Evolutionary conservation across 2,113 vertebrate genomes (phyloP).

Genomic region (Etheostoma cragini): DNA sequence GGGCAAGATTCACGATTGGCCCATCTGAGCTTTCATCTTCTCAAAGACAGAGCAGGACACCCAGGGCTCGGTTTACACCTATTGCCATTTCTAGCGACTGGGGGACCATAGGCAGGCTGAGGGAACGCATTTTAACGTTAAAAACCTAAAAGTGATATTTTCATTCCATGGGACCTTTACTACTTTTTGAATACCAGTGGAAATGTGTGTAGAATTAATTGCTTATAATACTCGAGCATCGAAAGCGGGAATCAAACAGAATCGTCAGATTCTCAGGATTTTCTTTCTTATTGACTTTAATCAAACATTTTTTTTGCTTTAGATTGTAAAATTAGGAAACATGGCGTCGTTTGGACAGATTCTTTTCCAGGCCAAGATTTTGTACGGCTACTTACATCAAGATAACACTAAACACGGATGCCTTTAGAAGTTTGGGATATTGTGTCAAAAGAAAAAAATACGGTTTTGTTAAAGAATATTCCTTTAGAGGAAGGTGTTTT

Average conservation of each 20-base stretch:
- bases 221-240: background rate
- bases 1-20: no score
- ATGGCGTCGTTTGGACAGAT: no score
- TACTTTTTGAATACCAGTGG: background rate
- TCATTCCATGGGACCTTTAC: background rate
- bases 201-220: background rate
- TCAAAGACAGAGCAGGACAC: no score
- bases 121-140: no score
- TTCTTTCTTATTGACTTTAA: background rate
- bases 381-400: background rate
- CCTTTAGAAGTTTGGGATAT: background rate
- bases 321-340: background rate
- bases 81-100: no score
- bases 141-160: no score
- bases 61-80: no score
- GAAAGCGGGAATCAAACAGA: background rate
- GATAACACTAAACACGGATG: background rate
- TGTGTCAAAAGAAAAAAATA: background rate
- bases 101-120: no score
- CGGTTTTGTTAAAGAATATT: background rate
- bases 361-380: background rate
- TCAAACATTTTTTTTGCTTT: background rate
- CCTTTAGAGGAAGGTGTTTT: background rate
- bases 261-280: background rate
- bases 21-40: no score